A percentile compares a stretch with the other conserved stretches of the same genome.
These are phyloP conservation scores for Mixornis gularis DNA, from an alignment of 2,113 vertebrate species.

Conservation along the genomic window DNA sequence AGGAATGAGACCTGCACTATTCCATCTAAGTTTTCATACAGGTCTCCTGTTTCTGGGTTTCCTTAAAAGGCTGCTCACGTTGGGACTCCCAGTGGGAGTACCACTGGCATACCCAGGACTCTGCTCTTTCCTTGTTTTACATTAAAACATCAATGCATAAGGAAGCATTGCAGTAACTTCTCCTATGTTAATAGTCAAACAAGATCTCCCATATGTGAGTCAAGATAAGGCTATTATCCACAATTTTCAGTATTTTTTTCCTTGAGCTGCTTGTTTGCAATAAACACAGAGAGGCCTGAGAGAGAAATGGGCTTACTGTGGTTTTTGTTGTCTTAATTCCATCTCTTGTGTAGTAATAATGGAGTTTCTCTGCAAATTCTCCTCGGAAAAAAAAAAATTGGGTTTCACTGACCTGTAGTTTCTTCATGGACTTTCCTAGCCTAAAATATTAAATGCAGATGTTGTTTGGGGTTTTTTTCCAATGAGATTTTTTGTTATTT, in stretches of 20 bases:
- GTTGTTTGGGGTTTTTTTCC: background rate
- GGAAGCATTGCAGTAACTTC: background rate
- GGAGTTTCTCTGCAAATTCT: background rate
- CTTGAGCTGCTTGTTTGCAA: background rate
- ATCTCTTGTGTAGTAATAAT: background rate
- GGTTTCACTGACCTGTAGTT: background rate
- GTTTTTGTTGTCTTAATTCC: background rate
- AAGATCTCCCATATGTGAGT: background rate
- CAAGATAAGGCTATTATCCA: background rate
- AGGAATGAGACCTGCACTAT: background rate
- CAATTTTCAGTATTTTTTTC: background rate
- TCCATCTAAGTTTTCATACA: background rate
- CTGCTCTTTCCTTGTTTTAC: background rate
- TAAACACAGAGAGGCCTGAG: background rate
- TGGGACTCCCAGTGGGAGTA: background rate
- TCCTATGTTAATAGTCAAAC: background rate
- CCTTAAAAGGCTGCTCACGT: background rate
- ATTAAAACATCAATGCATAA: background rate
- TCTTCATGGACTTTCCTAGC: background rate
- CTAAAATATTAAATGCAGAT: conserved; percentile 39
- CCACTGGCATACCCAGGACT: background rate
- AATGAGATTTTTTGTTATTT: background rate
- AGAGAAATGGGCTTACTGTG: background rate
- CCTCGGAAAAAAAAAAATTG: background rate
- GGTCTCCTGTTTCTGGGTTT: background rate